Conservation (phyloP, 2,888 invertebrate genomes). For the Seira ritae region DNA sequence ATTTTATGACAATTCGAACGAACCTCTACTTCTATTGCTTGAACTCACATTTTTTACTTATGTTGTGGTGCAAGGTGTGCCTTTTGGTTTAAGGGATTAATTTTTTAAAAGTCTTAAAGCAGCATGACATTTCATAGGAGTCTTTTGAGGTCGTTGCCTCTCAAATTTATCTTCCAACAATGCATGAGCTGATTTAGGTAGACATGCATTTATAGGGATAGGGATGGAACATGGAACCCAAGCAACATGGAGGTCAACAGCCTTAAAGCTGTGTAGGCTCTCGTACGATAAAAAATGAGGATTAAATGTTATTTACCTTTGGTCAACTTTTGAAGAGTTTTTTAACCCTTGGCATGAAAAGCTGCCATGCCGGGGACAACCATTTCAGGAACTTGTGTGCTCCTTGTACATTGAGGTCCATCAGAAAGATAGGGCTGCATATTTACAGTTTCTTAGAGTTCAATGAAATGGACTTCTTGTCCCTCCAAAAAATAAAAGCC, state of each 20-base stretch:
- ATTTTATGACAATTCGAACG: not conserved
- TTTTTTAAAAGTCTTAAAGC: conserved; percentile 47
- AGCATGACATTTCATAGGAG: conserved; percentile 21
- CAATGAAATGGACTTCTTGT: not conserved
- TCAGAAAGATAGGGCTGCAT: not conserved
- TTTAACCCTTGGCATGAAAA: conserved; percentile 44
- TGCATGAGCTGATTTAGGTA: not conserved
- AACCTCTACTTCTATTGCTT: not conserved
- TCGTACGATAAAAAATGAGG: conserved; percentile 8
- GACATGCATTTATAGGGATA: not conserved
- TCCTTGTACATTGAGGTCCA: not conserved
- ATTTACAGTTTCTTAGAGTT: not conserved
- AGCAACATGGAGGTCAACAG: conserved; percentile 47
- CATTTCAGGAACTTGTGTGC: no score
- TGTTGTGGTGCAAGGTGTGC: conserved; percentile 39
- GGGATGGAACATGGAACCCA: not conserved
- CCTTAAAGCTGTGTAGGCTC: conserved; percentile 12
- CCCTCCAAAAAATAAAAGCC: not conserved
- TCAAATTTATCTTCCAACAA: conserved; percentile 46
- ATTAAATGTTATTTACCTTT: conserved; percentile 9
- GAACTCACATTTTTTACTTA: conserved; percentile 7
- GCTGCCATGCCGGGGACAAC: no score
- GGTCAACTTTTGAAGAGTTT: conserved; percentile 31
- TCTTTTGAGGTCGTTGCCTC: conserved; percentile 45
- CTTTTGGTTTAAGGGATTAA: conserved; percentile 56